Evolutionary conservation across 2,888 invertebrate genomes (phyloP).

Genomic region (Hydrotaea diabolus): DNA sequence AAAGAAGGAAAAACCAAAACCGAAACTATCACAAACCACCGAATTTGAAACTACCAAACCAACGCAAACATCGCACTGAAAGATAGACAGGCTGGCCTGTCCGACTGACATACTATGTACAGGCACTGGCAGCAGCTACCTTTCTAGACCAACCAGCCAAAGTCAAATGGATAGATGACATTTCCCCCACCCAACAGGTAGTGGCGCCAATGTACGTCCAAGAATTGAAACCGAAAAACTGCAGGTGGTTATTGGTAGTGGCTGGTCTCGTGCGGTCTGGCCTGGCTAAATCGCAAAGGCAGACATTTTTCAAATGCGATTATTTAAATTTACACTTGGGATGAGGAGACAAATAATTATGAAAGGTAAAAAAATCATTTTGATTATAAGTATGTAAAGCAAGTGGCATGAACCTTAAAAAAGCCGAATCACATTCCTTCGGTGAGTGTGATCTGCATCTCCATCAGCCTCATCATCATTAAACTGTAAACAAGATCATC

Average conservation of each 20-base stretch:
- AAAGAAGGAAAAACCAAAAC: neutral
- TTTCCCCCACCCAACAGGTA: slow-evolving; percentile 26
- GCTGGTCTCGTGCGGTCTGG: neutral
- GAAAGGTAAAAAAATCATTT: neutral
- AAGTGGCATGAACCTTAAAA: neutral
- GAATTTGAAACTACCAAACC: too few relatives aligned
- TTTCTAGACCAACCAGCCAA: slow-evolving; percentile 18
- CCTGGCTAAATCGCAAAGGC: neutral
- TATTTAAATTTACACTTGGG: slow-evolving; percentile 66
- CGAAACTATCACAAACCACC: too few relatives aligned
- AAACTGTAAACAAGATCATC: slow-evolving; percentile 21
- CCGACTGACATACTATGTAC: neutral
- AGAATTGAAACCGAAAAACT: slow-evolving; percentile 54
- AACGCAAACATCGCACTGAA: too few relatives aligned
- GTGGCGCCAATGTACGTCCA: slow-evolving; percentile 60
- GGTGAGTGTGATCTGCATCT: too few relatives aligned
- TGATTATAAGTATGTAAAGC: neutral
- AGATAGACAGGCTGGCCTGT: neutral
- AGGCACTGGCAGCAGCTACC: neutral
- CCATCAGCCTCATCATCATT: slow-evolving; percentile 13
- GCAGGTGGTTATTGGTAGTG: slow-evolving; percentile 60
- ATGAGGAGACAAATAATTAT: neutral
- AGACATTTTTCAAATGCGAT: slow-evolving; percentile 49
- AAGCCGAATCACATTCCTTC: too few relatives aligned
- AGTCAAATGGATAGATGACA: slow-evolving; percentile 4